Conservation (phyloP, 2,797 vertebrate species). For the Periophthalmus magnuspinnatus region DNA sequence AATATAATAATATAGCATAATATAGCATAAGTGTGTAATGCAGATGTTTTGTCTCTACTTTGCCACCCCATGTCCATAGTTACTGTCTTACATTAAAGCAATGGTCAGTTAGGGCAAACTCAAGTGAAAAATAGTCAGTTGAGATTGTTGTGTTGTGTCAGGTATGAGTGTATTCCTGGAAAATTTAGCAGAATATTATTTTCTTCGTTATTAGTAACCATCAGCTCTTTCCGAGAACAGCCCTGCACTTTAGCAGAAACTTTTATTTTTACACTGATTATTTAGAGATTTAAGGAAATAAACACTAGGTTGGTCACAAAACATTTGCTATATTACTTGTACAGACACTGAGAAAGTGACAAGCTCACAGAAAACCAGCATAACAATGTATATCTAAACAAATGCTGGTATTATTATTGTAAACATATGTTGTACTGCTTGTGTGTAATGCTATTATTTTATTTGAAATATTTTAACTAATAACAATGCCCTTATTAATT, state of each 20-base stretch:
- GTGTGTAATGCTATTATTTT: no score
- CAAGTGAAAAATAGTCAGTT: background rate
- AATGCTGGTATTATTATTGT: background rate
- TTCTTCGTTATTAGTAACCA: constrained; percentile 1
- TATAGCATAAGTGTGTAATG: background rate
- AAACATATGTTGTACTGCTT: background rate
- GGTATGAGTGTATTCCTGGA: constrained; percentile 5
- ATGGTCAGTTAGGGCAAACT: background rate
- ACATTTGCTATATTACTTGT: background rate
- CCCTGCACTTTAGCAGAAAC: background rate
- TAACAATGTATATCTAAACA: background rate
- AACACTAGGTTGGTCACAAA: background rate
- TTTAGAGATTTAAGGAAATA: background rate
- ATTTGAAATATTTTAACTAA: background rate
- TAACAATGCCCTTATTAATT: background rate
- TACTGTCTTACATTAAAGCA: background rate
- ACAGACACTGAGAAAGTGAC: no score
- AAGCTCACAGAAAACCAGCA: background rate
- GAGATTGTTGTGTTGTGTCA: background rate
- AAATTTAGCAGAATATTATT: background rate
- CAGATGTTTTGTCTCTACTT: background rate
- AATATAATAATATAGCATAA: background rate
- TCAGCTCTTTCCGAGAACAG: background rate
- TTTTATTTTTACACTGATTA: background rate
- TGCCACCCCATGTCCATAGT: background rate